Percentiles rank a stretch among this genome's conserved stretches.
Conservation (phyloP, 2,113 vertebrate species). For the Thalassarche chlororhynchos region DNA sequence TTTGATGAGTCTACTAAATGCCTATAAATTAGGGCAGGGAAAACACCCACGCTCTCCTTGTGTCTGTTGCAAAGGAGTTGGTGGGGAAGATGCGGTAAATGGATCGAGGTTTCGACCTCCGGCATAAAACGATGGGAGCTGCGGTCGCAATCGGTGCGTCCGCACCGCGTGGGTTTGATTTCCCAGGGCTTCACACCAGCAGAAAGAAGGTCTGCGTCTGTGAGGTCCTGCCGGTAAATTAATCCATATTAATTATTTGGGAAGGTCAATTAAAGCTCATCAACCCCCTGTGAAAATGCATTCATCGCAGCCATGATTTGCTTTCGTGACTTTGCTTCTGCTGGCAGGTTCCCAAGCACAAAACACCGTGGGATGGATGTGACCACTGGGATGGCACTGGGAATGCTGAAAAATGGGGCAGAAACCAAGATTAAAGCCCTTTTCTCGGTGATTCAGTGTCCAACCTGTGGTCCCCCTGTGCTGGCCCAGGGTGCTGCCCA, state of each 20-base stretch:
- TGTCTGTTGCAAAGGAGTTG: background rate
- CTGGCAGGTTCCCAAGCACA: background rate
- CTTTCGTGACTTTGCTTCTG: background rate
- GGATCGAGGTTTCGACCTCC: background rate
- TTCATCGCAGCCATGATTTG: fast-evolving
- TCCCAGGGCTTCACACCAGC: background rate
- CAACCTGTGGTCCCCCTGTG: fast-evolving
- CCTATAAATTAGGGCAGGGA: background rate
- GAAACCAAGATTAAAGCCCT: background rate
- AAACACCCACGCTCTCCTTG: background rate
- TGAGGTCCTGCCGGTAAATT: background rate
- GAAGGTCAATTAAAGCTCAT: background rate
- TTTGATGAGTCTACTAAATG: constrained; percentile 7
- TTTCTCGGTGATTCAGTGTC: background rate
- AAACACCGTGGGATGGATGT: fast-evolving
- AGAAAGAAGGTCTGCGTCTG: background rate
- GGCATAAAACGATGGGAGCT: fast-evolving
- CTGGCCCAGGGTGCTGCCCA: background rate
- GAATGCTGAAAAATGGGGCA: background rate
- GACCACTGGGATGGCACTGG: fast-evolving
- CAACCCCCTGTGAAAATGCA: fast-evolving
- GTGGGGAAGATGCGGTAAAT: background rate
- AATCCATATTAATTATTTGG: background rate
- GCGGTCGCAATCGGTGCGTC: fast-evolving
- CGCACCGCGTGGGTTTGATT: background rate